These are phyloP conservation scores for Crotalus horridus DNA, from an alignment of 2,113 vertebrate genomes.

Conservation along the genomic window DNA sequence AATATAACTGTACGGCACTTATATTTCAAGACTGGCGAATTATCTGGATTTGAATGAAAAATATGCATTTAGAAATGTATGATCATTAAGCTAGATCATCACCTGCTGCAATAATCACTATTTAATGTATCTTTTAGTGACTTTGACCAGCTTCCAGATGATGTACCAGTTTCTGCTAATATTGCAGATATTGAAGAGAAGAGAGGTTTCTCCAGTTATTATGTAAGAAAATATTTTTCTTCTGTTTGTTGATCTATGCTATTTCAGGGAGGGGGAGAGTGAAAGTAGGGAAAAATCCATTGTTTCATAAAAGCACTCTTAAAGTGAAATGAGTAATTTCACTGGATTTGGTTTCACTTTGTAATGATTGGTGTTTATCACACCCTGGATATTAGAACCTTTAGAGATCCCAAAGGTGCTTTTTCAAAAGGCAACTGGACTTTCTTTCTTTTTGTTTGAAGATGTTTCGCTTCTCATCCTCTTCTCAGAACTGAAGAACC, in stretches of 20 bases:
- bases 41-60: neutral
- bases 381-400: neutral
- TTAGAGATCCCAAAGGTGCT: neutral
- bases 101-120: neutral
- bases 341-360: neutral
- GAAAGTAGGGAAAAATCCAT: neutral
- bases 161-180: slow-evolving; percentile 83
- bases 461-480: neutral
- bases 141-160: slow-evolving; percentile 91
- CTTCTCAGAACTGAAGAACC: neutral
- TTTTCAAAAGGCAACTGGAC: neutral
- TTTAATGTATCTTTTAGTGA: slow-evolving; percentile 67
- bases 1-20: neutral
- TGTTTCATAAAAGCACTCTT: neutral
- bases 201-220: slow-evolving; percentile 89
- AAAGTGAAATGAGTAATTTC: neutral
- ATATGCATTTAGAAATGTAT: neutral
- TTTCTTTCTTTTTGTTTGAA: neutral
- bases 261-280: neutral
- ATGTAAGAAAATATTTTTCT: slow-evolving; percentile 71
- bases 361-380: neutral
- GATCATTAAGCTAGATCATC: neutral
- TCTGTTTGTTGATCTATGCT: neutral
- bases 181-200: slow-evolving; percentile 91
- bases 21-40: neutral